These are phyloP conservation scores for Cheilosia vulpina DNA, from an alignment of 2,888 invertebrate species.

Conservation along the genomic window DNA sequence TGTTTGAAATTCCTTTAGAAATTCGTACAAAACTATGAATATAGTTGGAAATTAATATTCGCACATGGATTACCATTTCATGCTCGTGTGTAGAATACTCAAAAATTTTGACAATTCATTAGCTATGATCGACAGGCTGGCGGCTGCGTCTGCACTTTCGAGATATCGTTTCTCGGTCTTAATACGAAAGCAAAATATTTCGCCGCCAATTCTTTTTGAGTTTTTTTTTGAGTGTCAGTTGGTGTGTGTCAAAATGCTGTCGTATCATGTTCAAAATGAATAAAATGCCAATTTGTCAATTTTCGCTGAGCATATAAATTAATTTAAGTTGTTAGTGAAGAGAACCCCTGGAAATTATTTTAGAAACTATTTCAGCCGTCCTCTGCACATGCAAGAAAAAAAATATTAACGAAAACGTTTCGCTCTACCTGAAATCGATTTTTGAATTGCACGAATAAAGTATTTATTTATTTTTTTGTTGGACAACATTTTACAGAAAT, in stretches of 20 bases:
- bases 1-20: slow-evolving; percentile 35
- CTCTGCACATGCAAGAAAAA: not conserved
- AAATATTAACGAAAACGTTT: slow-evolving; percentile 34
- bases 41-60: not conserved
- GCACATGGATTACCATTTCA: slow-evolving; percentile 1
- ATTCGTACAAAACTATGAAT: slow-evolving; percentile 14
- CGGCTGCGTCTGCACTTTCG: slow-evolving; percentile 50
- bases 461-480: slow-evolving; percentile 14
- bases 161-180: slow-evolving; percentile 12
- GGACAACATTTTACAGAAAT: slow-evolving; percentile 18
- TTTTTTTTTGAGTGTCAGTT: slow-evolving; percentile 40
- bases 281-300: slow-evolving; percentile 68
- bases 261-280: slow-evolving; percentile 37
- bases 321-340: slow-evolving; percentile 31
- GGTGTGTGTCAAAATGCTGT: slow-evolving; percentile 36
- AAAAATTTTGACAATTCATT: slow-evolving; percentile 64
- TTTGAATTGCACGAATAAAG: slow-evolving; percentile 50
- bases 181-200: slow-evolving; percentile 12
- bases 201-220: no score
- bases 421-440: slow-evolving; percentile 66
- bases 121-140: slow-evolving; percentile 66
- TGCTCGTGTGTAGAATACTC: slow-evolving; percentile 9
- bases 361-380: slow-evolving; percentile 43
- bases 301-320: slow-evolving; percentile 46
- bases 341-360: slow-evolving; percentile 55